Conservation (phyloP, 2,888 invertebrate genomes). For the Clepsis dumicolana region DNA sequence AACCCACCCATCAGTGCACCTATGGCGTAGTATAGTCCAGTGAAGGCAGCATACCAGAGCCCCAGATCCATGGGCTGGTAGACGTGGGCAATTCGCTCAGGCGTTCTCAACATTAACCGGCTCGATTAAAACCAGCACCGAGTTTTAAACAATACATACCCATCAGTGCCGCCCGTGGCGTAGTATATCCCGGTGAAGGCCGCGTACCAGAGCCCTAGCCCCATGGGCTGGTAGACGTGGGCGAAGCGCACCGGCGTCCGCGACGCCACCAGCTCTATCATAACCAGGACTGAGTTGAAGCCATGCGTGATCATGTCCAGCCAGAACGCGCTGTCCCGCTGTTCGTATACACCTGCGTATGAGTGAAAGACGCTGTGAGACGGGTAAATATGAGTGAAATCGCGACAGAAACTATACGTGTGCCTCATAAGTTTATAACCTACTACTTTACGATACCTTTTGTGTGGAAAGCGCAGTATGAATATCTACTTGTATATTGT, state of each 20-base stretch:
- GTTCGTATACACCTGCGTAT: slow-evolving; percentile 13
- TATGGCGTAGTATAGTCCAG: slow-evolving; percentile 87
- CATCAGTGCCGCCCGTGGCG: slow-evolving; percentile 83
- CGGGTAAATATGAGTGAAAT: too few relatives aligned
- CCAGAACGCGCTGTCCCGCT: slow-evolving; percentile 31
- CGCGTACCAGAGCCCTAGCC: slow-evolving; percentile 87
- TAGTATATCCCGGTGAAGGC: slow-evolving; percentile 88
- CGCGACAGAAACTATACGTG: too few relatives aligned
- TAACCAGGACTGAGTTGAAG: slow-evolving; percentile 88
- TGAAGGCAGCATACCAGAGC: slow-evolving; percentile 87
- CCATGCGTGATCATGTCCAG: slow-evolving; percentile 56
- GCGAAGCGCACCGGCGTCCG: slow-evolving; percentile 80
- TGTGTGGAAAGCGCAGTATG: too few relatives aligned
- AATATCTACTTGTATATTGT: too few relatives aligned
- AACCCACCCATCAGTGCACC: slow-evolving; percentile 62
- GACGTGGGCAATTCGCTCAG: slow-evolving; percentile 63
- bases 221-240: slow-evolving; percentile 84
- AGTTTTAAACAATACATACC: slow-evolving; percentile 58
- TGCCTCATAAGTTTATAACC: too few relatives aligned
- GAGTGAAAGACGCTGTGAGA: too few relatives aligned
- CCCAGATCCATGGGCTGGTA: slow-evolving; percentile 87
- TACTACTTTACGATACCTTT: too few relatives aligned
- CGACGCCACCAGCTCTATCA: slow-evolving; percentile 88
- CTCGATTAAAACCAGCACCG: slow-evolving; percentile 88
- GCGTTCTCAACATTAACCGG: slow-evolving; percentile 87